Base-by-base conservation (phyloP, 2,888 invertebrate genomes). In the Agrochola litura region DNA sequence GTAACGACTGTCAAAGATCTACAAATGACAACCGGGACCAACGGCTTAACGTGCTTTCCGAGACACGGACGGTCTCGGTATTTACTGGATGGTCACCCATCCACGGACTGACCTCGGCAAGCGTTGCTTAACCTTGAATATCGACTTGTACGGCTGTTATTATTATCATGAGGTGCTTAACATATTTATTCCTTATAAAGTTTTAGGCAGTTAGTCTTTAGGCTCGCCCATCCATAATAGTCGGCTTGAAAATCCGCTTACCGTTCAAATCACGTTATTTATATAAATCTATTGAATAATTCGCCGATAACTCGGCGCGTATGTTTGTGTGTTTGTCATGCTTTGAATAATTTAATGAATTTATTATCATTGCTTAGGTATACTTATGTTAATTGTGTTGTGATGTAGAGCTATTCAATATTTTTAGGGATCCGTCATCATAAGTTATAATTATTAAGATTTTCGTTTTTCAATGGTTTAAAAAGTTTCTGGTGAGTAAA, bases 301-400 rank as follows among this genome's bases (percentile, higher is more conserved):
- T 90, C 82, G 75, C 86, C 90, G 84, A 90, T 90, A 87, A 87
- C 82, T 83, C 85, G 66, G 73, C 78, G 76, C 73, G 80, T 85
- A 70, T 79, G 81, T 88, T 85, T 78, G 78, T 79, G 64, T 58
- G 80, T 83, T 77, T 82, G 84, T 89, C 88, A 87, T 85, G 83
- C 82, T 86, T 86, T 82, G 85, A 89, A 89, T 89, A 85, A 83
- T 86, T 88, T 90, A 88, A 87, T 89, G 85, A 89, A 90, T 90
- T 90, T 91, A 90, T 88, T 88, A 85, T 86, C 85, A 90, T 88
- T 75, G 79, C 86, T 74, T 49, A 37, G 37, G 37, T 5, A 85
- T 84, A 89, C 78, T 90, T 90, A 91, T 90, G 90, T 70, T 91
- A 89, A 91, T 90, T 83, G 74, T 87, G 84, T 79, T 81, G 82